phyloP scores from a whole-genome alignment of 2,797 vertebrate genomes.

The Percopsis omiscomaycus region DNA sequence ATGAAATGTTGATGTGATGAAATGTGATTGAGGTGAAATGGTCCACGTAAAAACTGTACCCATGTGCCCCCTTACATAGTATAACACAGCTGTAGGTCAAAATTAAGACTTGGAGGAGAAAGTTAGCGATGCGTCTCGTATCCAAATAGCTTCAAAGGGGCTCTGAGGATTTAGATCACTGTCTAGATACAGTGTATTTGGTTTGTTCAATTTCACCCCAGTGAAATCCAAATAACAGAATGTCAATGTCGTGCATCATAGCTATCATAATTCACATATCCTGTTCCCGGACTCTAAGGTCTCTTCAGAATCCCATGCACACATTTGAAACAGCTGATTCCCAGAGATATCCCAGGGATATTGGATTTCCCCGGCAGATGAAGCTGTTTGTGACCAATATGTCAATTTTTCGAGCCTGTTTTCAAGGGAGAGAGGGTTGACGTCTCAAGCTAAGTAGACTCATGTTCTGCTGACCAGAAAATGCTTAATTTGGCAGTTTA shows the following conservation, averaged over 20 bases:
- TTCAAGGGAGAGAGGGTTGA: slow-evolving; percentile 41
- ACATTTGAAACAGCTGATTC: slow-evolving; percentile 66
- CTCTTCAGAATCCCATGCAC: slow-evolving; percentile 65
- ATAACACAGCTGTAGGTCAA: slow-evolving; percentile 55
- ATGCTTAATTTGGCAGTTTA: slow-evolving; percentile 51
- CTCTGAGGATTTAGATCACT: slow-evolving; percentile 72
- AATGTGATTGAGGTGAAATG: slow-evolving; percentile 31
- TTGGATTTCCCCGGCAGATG: slow-evolving; percentile 73
- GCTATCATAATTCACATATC: slow-evolving; percentile 65
- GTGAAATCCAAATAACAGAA: slow-evolving; percentile 67
- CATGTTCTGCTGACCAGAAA: slow-evolving; percentile 66
- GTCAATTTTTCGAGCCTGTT: slow-evolving; percentile 64
- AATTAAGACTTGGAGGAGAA: slow-evolving; percentile 51
- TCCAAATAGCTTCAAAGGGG: slow-evolving; percentile 69
- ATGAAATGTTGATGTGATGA: too few relatives aligned
- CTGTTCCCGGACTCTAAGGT: slow-evolving; percentile 66
- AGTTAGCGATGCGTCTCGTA: slow-evolving; percentile 66
- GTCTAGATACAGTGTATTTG: slow-evolving; percentile 68
- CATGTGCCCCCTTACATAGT: slow-evolving; percentile 44
- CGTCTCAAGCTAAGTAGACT: slow-evolving; percentile 54
- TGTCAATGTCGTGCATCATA: slow-evolving; percentile 71
- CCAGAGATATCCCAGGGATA: slow-evolving; percentile 71
- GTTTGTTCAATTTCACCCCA: slow-evolving; percentile 71
- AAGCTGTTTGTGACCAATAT: slow-evolving; percentile 72
- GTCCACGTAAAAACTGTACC: slow-evolving; percentile 47